Evolutionary conservation across 2,113 vertebrate genomes (phyloP).

Genomic region (Misgurnus anguillicaudatus): DNA sequence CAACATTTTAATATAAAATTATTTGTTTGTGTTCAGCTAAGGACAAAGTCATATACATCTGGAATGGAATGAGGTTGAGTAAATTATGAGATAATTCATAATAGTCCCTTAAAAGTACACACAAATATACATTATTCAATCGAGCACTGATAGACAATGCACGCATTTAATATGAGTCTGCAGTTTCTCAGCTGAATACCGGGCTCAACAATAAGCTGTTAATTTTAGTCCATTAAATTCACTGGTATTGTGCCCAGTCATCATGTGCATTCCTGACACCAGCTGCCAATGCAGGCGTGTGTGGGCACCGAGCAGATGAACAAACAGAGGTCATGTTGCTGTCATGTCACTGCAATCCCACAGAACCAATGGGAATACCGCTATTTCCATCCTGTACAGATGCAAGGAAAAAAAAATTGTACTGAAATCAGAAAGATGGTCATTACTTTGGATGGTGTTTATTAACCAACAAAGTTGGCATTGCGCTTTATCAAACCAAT

Average conservation of each 20-base stretch:
- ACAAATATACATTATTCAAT: no score
- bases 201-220: slow-evolving; percentile 44
- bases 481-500: background rate
- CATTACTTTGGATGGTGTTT: background rate
- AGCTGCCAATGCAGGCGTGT: slow-evolving; percentile 33
- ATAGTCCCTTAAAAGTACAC: no score
- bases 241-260: slow-evolving; percentile 47
- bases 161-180: slow-evolving; percentile 26
- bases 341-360: background rate
- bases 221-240: slow-evolving; percentile 54
- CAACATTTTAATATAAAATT: no score
- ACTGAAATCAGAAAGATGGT: background rate
- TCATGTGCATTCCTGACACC: slow-evolving; percentile 50
- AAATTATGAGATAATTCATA: no score
- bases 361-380: slow-evolving; percentile 6
- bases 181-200: slow-evolving; percentile 36
- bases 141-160: background rate
- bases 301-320: slow-evolving; percentile 25
- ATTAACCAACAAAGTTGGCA: background rate
- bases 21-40: no score
- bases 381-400: background rate
- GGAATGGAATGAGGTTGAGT: no score
- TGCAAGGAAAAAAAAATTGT: background rate
- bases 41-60: no score
- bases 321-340: slow-evolving; percentile 14